Evolutionary conservation across 2,797 vertebrate genomes (phyloP).

Genomic region (Rhinoraja longicauda): DNA sequence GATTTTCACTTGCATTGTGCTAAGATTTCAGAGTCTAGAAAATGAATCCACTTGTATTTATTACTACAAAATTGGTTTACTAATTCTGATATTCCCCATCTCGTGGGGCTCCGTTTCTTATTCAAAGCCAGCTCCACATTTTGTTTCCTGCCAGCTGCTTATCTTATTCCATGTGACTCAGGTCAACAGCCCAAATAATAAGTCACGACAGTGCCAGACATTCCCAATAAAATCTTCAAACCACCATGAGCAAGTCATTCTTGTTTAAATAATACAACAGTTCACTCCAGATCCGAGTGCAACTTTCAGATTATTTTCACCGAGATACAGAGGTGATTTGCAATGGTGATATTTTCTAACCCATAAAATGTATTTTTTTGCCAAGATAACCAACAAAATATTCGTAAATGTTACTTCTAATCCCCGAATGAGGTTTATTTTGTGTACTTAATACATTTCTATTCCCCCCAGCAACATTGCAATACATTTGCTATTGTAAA

Average conservation of each 20-base stretch:
- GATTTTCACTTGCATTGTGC: not conserved
- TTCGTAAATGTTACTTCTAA: not conserved
- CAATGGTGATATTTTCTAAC: not conserved
- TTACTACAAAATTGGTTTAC: not conserved
- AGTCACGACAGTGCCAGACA: not conserved
- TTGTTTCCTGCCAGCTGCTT: not conserved
- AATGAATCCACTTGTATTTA: not conserved
- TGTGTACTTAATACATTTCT: not conserved
- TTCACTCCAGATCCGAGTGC: not conserved
- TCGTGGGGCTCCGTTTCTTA: not conserved
- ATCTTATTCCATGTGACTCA: not conserved
- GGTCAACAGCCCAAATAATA: not conserved
- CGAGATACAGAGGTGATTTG: not conserved
- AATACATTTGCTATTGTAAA: not conserved
- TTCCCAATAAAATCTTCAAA: not conserved
- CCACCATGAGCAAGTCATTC: not conserved
- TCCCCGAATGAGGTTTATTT: not conserved
- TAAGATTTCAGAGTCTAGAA: not conserved
- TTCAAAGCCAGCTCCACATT: not conserved
- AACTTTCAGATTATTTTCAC: not conserved
- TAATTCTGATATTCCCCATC: not conserved
- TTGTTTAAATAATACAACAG: not conserved
- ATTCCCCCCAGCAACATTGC: not conserved
- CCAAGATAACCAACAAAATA: not conserved
- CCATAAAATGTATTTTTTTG: not conserved